Evolutionary conservation across 2,113 vertebrate species (phyloP).

Genomic region (Sapayoa aenigma): DNA sequence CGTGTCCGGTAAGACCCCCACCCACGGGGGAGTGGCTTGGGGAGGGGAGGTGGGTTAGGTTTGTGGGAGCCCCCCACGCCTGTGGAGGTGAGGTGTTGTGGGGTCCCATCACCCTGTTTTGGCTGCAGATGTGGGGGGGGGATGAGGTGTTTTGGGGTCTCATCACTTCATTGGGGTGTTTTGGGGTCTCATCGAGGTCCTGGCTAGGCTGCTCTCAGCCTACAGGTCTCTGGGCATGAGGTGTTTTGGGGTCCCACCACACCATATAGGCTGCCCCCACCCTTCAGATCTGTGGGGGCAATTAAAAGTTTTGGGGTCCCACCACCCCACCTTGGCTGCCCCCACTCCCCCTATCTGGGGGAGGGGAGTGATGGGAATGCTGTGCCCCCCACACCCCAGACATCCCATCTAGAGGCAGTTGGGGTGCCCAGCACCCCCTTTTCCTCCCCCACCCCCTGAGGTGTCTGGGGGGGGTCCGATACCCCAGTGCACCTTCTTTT

Average conservation of each 20-base stretch:
- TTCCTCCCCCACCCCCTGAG: too few species aligned
- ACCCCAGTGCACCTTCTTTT: background rate
- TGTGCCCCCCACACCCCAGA: background rate
- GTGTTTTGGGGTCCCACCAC: too few species aligned
- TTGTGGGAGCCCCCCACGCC: too few species aligned
- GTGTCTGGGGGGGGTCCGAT: background rate
- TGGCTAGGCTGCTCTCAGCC: too few species aligned
- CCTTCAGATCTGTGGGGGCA: too few species aligned
- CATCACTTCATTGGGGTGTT: background rate
- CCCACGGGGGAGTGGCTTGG: background rate
- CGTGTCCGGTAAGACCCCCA: constrained; percentile 84
- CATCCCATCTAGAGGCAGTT: background rate
- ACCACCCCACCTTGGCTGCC: background rate
- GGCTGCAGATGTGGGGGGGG: background rate
- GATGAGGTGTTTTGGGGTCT: too few species aligned
- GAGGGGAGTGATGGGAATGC: background rate
- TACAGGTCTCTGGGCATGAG: too few species aligned
- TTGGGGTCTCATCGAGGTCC: too few species aligned
- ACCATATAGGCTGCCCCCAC: too few species aligned
- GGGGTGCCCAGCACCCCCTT: background rate
- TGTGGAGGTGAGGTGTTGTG: background rate
- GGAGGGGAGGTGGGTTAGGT: rapidly evolving
- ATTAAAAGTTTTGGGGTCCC: background rate
- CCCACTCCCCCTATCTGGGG: background rate
- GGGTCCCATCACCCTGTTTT: background rate